Conservation (phyloP, 2,888 invertebrate species). For the Aphidoletes aphidimyza region DNA sequence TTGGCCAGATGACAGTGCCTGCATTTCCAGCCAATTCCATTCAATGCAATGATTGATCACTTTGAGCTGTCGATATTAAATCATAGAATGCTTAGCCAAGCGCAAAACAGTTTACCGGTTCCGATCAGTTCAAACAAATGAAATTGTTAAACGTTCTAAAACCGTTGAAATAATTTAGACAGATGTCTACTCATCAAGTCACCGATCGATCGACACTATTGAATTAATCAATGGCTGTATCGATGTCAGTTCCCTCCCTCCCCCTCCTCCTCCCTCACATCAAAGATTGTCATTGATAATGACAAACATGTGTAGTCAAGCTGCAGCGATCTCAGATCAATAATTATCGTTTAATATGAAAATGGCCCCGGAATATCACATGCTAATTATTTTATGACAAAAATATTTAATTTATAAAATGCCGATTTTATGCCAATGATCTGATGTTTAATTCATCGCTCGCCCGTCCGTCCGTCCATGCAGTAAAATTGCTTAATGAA, state of each 20-base stretch:
- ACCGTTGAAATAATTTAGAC: conserved; percentile 10
- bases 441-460: not conserved
- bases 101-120: not conserved
- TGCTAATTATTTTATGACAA: not conserved
- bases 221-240: too few species aligned
- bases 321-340: too few species aligned
- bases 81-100: too few species aligned
- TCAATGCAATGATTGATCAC: conserved; percentile 9
- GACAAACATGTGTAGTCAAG: too few species aligned
- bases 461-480: too few species aligned
- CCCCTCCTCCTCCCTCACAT: too few species aligned
- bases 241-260: too few species aligned
- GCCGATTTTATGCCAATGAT: not conserved
- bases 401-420: not conserved
- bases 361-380: not conserved
- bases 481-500: not conserved
- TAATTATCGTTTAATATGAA: too few species aligned
- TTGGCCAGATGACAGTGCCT: not conserved
- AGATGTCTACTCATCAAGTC: not conserved
- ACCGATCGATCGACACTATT: too few species aligned
- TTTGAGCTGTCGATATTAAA: not conserved
- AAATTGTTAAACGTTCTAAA: too few species aligned
- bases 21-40: not conserved
- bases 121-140: too few species aligned
- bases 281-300: too few species aligned